A percentile compares a stretch with the other conserved stretches of the same genome.
These are phyloP conservation scores for Lagopus muta DNA, from an alignment of 2,113 vertebrate species.

Conservation along the genomic window DNA sequence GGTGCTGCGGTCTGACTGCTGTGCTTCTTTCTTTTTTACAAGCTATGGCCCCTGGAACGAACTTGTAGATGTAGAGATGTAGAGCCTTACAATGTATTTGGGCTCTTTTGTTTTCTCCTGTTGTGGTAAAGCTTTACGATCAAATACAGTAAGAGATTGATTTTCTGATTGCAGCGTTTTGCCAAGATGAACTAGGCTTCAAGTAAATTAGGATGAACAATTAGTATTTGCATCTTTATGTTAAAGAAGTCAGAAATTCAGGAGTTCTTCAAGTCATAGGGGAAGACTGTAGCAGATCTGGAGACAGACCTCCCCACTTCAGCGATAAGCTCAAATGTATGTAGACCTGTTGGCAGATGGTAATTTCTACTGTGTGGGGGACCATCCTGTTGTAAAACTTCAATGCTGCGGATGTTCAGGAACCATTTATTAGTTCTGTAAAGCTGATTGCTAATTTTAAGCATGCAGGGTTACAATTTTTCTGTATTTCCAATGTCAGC, in stretches of 20 bases:
- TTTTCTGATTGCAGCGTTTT: not conserved
- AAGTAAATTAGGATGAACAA: not conserved
- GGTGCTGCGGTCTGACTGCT: not conserved
- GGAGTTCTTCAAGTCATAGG: not conserved
- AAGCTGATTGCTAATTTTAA: not conserved
- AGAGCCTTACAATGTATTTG: not conserved
- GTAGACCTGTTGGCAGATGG: not conserved
- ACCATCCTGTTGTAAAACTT: not conserved
- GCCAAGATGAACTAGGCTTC: not conserved
- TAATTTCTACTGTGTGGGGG: not conserved
- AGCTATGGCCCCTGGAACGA: not conserved
- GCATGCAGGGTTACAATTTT: not conserved
- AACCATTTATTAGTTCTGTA: not conserved
- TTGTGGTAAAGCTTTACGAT: not conserved
- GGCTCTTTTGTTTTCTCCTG: not conserved
- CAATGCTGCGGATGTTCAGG: not conserved
- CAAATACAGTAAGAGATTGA: not conserved
- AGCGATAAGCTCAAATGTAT: not conserved
- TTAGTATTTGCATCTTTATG: fast-evolving
- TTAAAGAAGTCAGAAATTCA: not conserved
- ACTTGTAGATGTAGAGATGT: not conserved
- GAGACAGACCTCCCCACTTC: not conserved
- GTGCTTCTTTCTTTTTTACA: not conserved
- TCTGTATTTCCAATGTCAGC: not conserved
- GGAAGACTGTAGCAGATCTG: not conserved